Base-by-base conservation (phyloP, 2,888 invertebrate genomes). In the Disparrhopalites patrizii region DNA sequence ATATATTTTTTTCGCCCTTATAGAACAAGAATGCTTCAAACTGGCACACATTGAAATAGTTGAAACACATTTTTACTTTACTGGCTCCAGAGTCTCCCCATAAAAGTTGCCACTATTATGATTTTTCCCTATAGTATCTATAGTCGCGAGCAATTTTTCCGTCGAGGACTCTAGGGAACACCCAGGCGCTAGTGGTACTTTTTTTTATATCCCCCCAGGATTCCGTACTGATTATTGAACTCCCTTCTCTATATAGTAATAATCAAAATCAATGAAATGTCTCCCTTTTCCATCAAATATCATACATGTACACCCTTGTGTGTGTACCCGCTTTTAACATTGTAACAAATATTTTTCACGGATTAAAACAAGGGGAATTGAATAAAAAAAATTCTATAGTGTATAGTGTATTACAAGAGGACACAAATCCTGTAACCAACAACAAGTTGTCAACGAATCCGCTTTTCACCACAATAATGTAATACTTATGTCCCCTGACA, bases 291-390 rank as follows among this genome's bases (percentile, higher is more conserved):
- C n/a, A n/a, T n/a, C n/a, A n/a, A n/a, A n/a, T n/a, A n/a, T n/a
- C n/a, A n/a, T n/a, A n/a, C n/a, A n/a, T n/a, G n/a, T n/a, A n/a
- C n/a, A n/a, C n/a, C n/a, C n/a, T n/a, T n/a, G n/a, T n/a, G n/a
- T n/a, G n/a, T n/a, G n/a, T n/a, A n/a, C n/a, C n/a, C n/a, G 28
- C 40, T 60, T 60, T 60, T 60, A 60, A 18, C 20, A 61, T 69
- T 69, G 58, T 52, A 65, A 61, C 58, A 57, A 65, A n/a, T n/a
- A n/a, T n/a, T 67, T 69, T 69, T 67, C 67, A 69, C 67, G 69
- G 69, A 67, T 69, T 69, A 69, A 58, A 33, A 52, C 57, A 31
- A 58, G 54, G 54, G 57, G 50, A 63, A 31, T 25, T n/a, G 13
- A 23, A 10, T n/a, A 27, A 27, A 61, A 40, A 60, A 57, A 7